Base-by-base conservation (phyloP, 2,113 vertebrate species). In the Etia nguti region DNA sequence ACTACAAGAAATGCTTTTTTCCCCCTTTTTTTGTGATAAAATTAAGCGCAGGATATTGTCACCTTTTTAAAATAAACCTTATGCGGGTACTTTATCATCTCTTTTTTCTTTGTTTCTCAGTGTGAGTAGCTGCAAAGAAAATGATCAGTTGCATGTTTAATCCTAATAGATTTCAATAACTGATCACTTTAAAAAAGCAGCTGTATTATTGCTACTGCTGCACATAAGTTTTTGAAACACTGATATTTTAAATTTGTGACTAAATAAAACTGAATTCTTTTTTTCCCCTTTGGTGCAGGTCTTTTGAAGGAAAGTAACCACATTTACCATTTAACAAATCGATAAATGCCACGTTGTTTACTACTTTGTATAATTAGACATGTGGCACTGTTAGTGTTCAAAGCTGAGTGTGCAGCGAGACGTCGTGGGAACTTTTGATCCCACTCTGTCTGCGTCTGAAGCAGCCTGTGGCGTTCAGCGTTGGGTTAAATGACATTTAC, bases 361-460 rank as follows among this genome's bases (percentile, higher is more conserved):
- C 60, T 31, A 79, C 83, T 36, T 79, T 60, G 70, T 54, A 20
- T 34, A 13, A 34, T 22, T 16, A 79, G n/a, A 84, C 16, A 52
- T 15, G 34, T 38, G 31, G 36, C 31, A n/a, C 29, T 80, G 59
- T 73, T 15, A 31, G 15, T 41, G 12, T 73, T 79, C 34, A 57
- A 22, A 81, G 62, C 31, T 57, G 79, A 57, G 6, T 75, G 24
- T n/a, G 16, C 52, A 10, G 62, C 34, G 60, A 68, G 59, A 50
- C 15, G 22, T 85, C 79, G 84, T 80, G 80, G 73, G 31, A 34
- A 65, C 65, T 68, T 92, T 82, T 89, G 84, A 91, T 92, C 92
- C 88, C 90, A 90, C 92, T 31, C 90, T 57, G 87, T 94, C 89
- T 94, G 83, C 20, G 10, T 86, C 38, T 82, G 60, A 82, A 48